These are phyloP conservation scores for Ditylenchus dipsaci DNA, from an alignment of 1,140 invertebrate species.

Conservation along the genomic window DNA sequence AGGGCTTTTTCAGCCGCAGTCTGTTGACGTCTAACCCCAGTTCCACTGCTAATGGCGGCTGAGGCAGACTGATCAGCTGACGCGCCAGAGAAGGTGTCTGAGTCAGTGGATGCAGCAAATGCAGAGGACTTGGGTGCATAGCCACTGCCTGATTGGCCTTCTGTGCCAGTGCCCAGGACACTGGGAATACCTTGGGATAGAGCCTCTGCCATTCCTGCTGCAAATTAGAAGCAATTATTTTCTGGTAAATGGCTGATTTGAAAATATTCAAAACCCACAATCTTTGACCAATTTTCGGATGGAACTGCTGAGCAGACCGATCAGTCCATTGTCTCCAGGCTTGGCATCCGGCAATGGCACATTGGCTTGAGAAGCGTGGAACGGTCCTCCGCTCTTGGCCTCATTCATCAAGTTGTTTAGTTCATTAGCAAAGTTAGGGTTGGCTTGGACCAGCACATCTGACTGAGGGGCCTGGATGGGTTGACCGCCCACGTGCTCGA, in stretches of 20 bases:
- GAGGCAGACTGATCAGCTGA: slow-evolving; percentile 15
- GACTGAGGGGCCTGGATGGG: slow-evolving; percentile 37
- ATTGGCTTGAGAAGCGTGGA: slow-evolving; percentile 27
- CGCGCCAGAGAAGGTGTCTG: slow-evolving; percentile 15
- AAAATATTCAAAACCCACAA: slow-evolving; percentile 40
- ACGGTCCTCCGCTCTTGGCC: slow-evolving; percentile 19
- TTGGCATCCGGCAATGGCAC: slow-evolving; percentile 52
- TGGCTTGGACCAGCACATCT: slow-evolving; percentile 55
- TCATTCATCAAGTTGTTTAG: slow-evolving; percentile 44
- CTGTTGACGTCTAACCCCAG: slow-evolving; percentile 47
- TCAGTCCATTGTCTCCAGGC: slow-evolving; percentile 57
- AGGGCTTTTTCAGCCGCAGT: slow-evolving; percentile 52
- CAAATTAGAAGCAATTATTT: slow-evolving; percentile 10
- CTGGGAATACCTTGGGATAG: slow-evolving; percentile 50
- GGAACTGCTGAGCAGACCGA: slow-evolving; percentile 54
- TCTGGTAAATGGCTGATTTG: slow-evolving; percentile 14
- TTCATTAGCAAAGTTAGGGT: slow-evolving; percentile 52
- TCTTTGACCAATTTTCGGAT: slow-evolving; percentile 57
- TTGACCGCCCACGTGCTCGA: slow-evolving; percentile 47
- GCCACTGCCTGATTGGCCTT: background rate
- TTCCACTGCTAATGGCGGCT: background rate
- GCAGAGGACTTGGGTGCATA: slow-evolving; percentile 11
- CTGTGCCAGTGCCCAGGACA: slow-evolving; percentile 38
- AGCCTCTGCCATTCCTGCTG: slow-evolving; percentile 55
- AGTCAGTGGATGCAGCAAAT: slow-evolving; percentile 9